Evolutionary conservation across 2,113 vertebrate species (phyloP).

Genomic region (Mus spicilegus): DNA sequence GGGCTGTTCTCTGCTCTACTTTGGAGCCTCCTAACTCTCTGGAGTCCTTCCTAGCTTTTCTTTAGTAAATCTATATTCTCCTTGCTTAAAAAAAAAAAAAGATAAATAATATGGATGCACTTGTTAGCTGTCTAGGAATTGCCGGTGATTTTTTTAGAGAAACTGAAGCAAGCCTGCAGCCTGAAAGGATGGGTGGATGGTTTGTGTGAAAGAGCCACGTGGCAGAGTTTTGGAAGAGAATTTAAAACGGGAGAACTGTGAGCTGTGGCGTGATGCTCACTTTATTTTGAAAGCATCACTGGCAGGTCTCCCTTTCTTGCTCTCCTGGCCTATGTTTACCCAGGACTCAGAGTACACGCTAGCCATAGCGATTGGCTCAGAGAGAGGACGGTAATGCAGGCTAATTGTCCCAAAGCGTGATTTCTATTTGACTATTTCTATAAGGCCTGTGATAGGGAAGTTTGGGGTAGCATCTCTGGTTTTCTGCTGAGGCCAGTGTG

Average conservation of each 20-base stretch:
- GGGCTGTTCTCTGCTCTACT: neutral
- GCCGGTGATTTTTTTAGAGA: neutral
- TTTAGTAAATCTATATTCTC: neutral
- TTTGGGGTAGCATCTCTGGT: neutral
- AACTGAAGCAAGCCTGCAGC: neutral
- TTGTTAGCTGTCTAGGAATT: neutral
- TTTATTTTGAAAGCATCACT: neutral
- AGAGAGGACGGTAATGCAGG: neutral
- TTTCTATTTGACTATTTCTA: neutral
- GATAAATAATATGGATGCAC: neutral
- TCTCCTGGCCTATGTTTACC: neutral
- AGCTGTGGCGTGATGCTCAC: fast-evolving
- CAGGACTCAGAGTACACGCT: neutral
- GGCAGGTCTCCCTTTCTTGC: neutral
- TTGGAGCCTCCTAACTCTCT: neutral
- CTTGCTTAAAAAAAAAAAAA: neutral
- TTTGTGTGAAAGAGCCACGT: fast-evolving
- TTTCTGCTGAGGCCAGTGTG: neutral
- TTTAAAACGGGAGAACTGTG: neutral
- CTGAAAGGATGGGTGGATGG: neutral
- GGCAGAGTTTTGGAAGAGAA: neutral
- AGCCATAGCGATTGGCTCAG: neutral
- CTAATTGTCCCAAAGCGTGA: neutral
- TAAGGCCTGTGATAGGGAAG: neutral
- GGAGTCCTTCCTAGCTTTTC: neutral